Evolutionary conservation across 2,888 invertebrate genomes (phyloP), one percentile per base, ranked within the genome.

Genomic region (Oeneis ivallda): DNA sequence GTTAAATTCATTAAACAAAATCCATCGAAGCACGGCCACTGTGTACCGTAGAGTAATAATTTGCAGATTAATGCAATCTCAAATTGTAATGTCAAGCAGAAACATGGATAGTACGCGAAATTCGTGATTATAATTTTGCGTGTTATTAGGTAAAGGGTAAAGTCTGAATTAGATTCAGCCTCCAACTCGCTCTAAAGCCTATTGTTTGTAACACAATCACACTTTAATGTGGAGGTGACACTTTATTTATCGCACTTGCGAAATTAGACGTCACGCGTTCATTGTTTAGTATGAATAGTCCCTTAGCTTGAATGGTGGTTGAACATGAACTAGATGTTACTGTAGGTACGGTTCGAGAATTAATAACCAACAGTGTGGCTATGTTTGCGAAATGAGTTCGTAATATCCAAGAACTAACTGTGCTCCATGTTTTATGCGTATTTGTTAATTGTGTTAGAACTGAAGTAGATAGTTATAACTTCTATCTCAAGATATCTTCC

Each of bases 161-260:
- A 58, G 7, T 32, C 8, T 69, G 54, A 62, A 66, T 66, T 26
- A 66, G 15, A 65, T 65, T 67, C 50, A 63, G 65, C 65, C 65
- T 54, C 59, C 54, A 53, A 56, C 60, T 13, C 57, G 53, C 63
- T 56, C 71, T 72, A 71, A 69, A 71, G 69, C 69, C 60, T 57
- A 74, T 76, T 76, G 76, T 76, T n/a, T 56, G 26, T 32, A 56
- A 56, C 61, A 74, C 75, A 75, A 74, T 72, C 64, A 64, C 64
- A 62, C 54, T 65, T 69, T 75, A 74, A 74, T 74, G 72, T 75
- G 76, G 68, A 71, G 68, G 70, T 74, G 74, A 74, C 75, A 71
- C 71, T 71, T 75, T 73, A 73, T 74, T 75, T 73, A 75, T 73
- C 69, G 71, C 66, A 64, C 64, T 73, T 74, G 71, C 74, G 72